Evolutionary conservation across 2,113 vertebrate genomes (phyloP), one percentile per base, ranked within the genome.

Genomic region (Etheostoma spectabile): DNA sequence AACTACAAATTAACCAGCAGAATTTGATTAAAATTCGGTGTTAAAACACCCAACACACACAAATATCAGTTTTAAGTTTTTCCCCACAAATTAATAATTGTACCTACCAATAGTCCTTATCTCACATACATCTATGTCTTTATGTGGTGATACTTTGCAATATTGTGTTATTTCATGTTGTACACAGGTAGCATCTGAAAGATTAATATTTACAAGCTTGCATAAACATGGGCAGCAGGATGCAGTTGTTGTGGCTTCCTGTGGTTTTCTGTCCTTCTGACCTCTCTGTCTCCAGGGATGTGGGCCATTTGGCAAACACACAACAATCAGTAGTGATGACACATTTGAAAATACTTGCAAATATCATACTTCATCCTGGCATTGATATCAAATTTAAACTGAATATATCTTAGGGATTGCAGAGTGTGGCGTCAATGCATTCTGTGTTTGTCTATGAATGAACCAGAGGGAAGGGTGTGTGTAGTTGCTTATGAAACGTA

Each of bases 1-100:
- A 82, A 80, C 67, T 76, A 86, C 63, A 79, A 82, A 89, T 73
- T 73, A 91, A 85, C 74, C 55, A 67, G 80, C 77, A 84, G 74
- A 33, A 61, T 79, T 81, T 45, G 69, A 88, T 84, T 85, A 48
- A 81, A 67, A 85, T 80, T 77, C 56, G 74, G 83, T 74, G 77
- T 74, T 74, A 76, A 86, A 62, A 73, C 87, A 81, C 66, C 74
- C 49, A 15, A 56, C 76, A 67, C 71, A 84, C 24, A 22, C 64
- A 85, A 57, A 85, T 80, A 42, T 42, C 38, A 42, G 38, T 42
- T 38, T 38, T 42, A 42, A 8, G 35, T 38, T 38, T 38, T 82
- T 77, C 67, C 46, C 30, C 57, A 46, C 42, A 86, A 82, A 90
- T 82, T 16, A 64, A 87, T 75, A 80, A 83, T 74, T 51, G 45